Conservation (phyloP, 2,113 vertebrate species). For the Anolis carolinensis region DNA sequence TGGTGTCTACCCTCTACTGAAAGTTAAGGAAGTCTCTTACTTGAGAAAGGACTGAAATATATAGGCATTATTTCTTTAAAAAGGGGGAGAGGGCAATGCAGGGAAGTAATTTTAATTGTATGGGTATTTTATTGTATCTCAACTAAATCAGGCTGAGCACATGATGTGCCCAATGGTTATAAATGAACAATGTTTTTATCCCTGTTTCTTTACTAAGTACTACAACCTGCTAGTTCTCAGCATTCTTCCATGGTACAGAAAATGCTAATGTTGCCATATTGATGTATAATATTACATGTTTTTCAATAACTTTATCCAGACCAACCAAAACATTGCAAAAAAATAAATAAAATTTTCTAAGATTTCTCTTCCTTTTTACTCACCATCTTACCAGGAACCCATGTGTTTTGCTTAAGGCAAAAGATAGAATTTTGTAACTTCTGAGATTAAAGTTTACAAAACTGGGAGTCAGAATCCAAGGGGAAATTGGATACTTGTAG, state of each 20-base stretch:
- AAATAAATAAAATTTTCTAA: not conserved
- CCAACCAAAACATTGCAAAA: not conserved
- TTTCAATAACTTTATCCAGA: not conserved
- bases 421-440: not conserved
- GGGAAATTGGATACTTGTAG: not conserved
- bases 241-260: not conserved
- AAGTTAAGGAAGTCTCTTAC: not conserved
- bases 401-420: not conserved
- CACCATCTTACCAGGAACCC: too few relatives aligned
- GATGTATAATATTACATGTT: not conserved
- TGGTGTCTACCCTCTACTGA: slow-evolving; percentile 53
- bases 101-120: too few relatives aligned
- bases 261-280: not conserved
- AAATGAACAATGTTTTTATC: not conserved
- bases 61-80: too few relatives aligned
- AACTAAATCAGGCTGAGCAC: not conserved
- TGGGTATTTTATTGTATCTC: too few relatives aligned
- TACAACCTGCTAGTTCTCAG: not conserved
- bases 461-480: not conserved
- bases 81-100: too few relatives aligned
- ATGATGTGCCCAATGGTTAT: not conserved
- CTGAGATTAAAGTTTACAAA: not conserved
- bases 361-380: not conserved
- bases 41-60: too few relatives aligned
- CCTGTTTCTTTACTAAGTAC: not conserved